Conservation (phyloP, 2,888 invertebrate species). For the Agelastica alni region DNA sequence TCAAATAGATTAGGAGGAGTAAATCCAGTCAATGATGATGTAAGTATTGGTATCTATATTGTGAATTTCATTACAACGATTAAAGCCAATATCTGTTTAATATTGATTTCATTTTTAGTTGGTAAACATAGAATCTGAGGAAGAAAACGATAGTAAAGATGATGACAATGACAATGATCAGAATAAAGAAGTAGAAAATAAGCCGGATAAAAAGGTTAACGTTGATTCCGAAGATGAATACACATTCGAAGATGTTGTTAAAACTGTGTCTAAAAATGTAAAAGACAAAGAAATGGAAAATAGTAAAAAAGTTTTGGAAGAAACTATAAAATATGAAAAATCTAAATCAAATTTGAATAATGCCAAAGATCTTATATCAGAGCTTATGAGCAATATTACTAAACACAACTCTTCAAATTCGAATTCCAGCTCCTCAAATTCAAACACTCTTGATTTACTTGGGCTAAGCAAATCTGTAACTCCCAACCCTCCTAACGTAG, state of each 20-base stretch:
- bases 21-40: constrained; percentile 51
- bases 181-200: constrained; percentile 41
- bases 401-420: constrained; percentile 25
- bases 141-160: constrained; percentile 26
- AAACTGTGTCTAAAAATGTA: constrained; percentile 75
- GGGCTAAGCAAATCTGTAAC: constrained; percentile 25
- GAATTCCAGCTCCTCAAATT: constrained; percentile 12
- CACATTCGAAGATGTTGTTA: constrained; percentile 80
- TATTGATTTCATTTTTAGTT: too few species aligned
- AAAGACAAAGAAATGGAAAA: constrained; percentile 65
- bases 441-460: constrained; percentile 32
- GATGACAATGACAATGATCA: constrained; percentile 14
- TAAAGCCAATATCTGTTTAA: too few species aligned
- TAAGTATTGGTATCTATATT: background rate
- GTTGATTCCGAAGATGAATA: constrained; percentile 77
- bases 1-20: constrained; percentile 55
- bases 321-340: constrained; percentile 40
- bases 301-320: constrained; percentile 47
- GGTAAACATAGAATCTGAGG: constrained; percentile 35
- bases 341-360: constrained; percentile 56
- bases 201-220: constrained; percentile 49
- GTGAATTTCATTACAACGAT: too few species aligned
- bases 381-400: constrained; percentile 61
- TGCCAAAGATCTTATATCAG: constrained; percentile 66
- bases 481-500: constrained; percentile 14